Conservation (phyloP, 2,797 vertebrate genomes). For the Tragopan temminckii region DNA sequence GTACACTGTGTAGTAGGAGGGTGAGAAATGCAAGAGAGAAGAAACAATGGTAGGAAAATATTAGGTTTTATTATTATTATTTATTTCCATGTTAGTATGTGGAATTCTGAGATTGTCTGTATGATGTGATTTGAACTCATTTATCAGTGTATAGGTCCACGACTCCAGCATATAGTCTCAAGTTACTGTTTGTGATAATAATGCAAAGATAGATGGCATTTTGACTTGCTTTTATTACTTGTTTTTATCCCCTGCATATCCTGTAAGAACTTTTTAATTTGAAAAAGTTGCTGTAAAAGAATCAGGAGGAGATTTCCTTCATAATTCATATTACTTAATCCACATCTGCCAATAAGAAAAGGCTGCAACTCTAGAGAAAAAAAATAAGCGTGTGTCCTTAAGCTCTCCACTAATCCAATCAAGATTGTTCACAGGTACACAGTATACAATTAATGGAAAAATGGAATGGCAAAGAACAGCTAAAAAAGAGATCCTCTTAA, state of each 20-base stretch:
- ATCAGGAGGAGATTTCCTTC: slow-evolving; percentile 3
- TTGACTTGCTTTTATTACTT: background rate
- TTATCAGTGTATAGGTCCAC: background rate
- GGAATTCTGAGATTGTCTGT: background rate
- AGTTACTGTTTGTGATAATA: background rate
- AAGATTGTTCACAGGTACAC: background rate
- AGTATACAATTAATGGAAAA: background rate
- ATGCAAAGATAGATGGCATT: background rate
- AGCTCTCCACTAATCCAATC: background rate
- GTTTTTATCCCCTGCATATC: slow-evolving; percentile 6
- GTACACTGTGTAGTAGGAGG: background rate
- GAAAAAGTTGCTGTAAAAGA: background rate
- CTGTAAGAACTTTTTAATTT: slow-evolving; percentile 23
- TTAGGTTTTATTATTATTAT: background rate
- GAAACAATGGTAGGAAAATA: background rate
- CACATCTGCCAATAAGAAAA: background rate
- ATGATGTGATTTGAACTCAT: background rate
- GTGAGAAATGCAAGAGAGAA: background rate
- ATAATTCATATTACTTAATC: slow-evolving; percentile 23
- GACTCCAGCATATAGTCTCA: background rate
- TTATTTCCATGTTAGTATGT: background rate
- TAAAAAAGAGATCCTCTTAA: background rate
- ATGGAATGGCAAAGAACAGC: background rate
- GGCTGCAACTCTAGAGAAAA: background rate
- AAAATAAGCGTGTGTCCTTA: slow-evolving; percentile 5